Base-by-base conservation (phyloP, 2,888 invertebrate species). In the Chrysolina haemoptera region DNA sequence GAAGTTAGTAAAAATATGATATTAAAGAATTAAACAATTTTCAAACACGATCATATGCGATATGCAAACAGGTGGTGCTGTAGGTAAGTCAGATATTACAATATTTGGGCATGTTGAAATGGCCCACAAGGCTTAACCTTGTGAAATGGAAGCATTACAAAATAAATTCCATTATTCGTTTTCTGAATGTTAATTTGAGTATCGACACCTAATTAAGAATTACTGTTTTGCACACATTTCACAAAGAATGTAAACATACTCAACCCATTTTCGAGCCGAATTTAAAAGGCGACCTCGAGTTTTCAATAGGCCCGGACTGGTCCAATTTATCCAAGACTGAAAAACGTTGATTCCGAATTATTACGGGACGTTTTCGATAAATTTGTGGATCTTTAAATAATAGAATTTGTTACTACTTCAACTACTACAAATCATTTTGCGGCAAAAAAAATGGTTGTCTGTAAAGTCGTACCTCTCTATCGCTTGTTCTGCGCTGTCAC, bases 171-270 rank as follows among this genome's bases (percentile, higher is more conserved):
- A 27, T 22, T 20, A 53, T 53, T 59, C 27, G 59, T 59, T 59
- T 27, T 59, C 27, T 35, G 59, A 59, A 59, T 50, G 55, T 22
- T 22, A 64, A 53, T 64, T 41, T 27, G 18, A 41, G 35, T 40
- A 40, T 53, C 53, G 53, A 53, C 46, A 70, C 55, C 20, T 46
- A 22, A 64, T 53, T 62, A 18, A 18, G 43, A 64, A 70, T 65
- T 59, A 48, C 59, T 48, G 27, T 66, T 27, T 41, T 43, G 66
- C 63, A 62, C 67, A 53, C 62, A 67, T 71, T 62, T 66, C 62
- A 53, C 48, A 62, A 72, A 53, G 43, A 72, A 68, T 72, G 72
- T 72, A 72, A 72, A 72, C 68, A 72, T 67, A 63, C 48, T 72
- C 68, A 72, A 68, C 71, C 71, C 62, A 72, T 72, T 68, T 72